Base-by-base conservation (phyloP, 2,113 vertebrate species). In the Ardeotis arabs region DNA sequence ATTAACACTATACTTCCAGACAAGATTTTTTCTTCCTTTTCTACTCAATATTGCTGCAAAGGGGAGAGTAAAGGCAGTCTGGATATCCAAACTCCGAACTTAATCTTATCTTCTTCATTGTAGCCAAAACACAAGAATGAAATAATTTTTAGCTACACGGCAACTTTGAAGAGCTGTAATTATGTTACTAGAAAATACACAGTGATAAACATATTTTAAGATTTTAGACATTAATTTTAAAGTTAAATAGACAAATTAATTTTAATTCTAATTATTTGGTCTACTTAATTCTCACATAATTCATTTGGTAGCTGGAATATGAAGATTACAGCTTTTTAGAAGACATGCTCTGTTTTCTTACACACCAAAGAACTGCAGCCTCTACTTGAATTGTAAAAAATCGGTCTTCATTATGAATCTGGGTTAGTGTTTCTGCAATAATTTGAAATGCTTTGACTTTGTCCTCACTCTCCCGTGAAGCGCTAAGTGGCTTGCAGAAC, bases 231-330 rank as follows among this genome's bases (percentile, higher is more conserved):
- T 72, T 69, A 44, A 66, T 77, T 89, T 89, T 75, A 29, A 56
- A 84, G 56, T 60, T 75, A 91, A 87, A 87, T 45, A 91, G 22
- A 60, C 23, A 84, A 81, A 59, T 78, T 64, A 69, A 80, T 96
- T 89, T 93, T 75, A 95, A 75, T 47, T 88, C 80, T 84, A 76
- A 95, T 91, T 53, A 91, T 87, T 90, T 91, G 47, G 73, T 87
- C 68, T 93, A 52, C 44, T 84, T 94, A 90, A 52, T 29, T 77
- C 41, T 91, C 41, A 76, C 16, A 31, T 53, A 81, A 93, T 91
- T 85, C 59, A 73, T 89, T 77, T 86, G 31, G 59, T 66, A 74
- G 63, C 53, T 91, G 75, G 87, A 85, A 83, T 70, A 84, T 12
- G 83, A 79, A 72, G 59, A 79, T 79, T 74, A 76, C 44, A 47